Conservation (phyloP, 2,888 invertebrate species). For the Poecilus cupreus region DNA sequence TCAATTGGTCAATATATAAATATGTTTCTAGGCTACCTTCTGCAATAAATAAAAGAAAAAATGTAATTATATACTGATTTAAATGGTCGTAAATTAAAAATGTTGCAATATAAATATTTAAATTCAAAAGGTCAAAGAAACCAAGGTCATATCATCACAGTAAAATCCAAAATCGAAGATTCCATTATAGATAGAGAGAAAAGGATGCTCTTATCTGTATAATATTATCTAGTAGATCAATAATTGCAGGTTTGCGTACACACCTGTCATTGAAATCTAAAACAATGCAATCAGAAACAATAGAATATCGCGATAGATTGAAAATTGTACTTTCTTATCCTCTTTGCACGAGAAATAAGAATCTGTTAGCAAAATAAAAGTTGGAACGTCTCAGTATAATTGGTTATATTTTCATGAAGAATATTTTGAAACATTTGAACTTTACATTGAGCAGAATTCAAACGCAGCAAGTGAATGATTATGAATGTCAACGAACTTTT, state of each 20-base stretch:
- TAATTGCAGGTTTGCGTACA: conserved; percentile 23
- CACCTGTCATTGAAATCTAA: conserved; percentile 43
- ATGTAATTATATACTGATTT: background rate
- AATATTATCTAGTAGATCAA: conserved; percentile 28
- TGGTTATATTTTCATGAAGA: too few species aligned
- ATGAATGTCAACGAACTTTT: conserved; percentile 44
- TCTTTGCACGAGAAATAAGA: background rate
- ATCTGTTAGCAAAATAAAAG: background rate
- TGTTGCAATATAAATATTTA: conserved; percentile 11
- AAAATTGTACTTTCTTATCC: conserved; percentile 38
- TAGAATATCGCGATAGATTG: conserved; percentile 19
- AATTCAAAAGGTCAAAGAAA: conserved; percentile 1
- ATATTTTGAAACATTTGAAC: background rate
- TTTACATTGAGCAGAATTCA: background rate
- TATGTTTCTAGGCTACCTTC: background rate
- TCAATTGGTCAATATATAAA: background rate
- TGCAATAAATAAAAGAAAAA: too few species aligned
- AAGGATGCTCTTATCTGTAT: conserved; percentile 27
- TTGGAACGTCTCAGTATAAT: too few species aligned
- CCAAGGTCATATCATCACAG: conserved; percentile 20
- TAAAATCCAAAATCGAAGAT: conserved; percentile 20
- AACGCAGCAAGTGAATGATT: conserved; percentile 16
- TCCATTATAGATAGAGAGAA: conserved; percentile 2
- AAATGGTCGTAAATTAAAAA: conserved; percentile 4
- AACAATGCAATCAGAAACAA: conserved; percentile 42